Base-by-base conservation (phyloP, 2,888 invertebrate genomes). In the Drosophila helvetica region DNA sequence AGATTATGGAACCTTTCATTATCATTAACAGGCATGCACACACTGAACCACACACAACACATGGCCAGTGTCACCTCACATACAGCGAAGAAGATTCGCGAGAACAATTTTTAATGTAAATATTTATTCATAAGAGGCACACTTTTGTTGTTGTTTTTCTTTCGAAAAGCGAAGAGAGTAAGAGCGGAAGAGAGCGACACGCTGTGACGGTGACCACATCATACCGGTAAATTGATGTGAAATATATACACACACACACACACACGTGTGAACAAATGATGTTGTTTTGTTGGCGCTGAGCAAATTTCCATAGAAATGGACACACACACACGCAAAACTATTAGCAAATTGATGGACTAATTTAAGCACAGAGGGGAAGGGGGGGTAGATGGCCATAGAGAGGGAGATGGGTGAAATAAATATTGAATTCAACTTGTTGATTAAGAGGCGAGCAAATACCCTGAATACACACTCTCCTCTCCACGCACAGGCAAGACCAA, bases 211-310 rank as follows among this genome's bases (percentile, higher is more conserved):
- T 84, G 85, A 81, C 74, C 73, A 79, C 80, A 87, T 79, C 80
- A 87, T 73, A 65, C 86, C 83, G 86, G 86, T 71, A 50, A 77
- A 69, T 82, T 79, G 75, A 75, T 79, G 67, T 74, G 50, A 74
- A 78, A 80, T 61, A 59, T 19, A 54, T 9, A 33, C 33, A 5
- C 38, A 5, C 33, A 6, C 38, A 38, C 38, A 6, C 38, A 38
- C 38, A n/a, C 15, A 6, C 38, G 12, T 15, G 33, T 38, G 38
- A 15, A 6, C 15, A 15, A 38, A 7, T 38, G n/a, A 51, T 48
- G 33, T 50, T 48, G 46, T 50, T 45, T 65, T 56, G 33, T 50
- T 60, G 52, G 42, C 47, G 33, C 58, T 42, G 54, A 43, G 43
- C 45, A 74, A 65, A 45, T 59, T 74, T 56, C 47, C 61, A 47